Evolutionary conservation across 2,888 invertebrate genomes (phyloP), one percentile per base, ranked within the genome.

Genomic region (Drosophila gaucha): DNA sequence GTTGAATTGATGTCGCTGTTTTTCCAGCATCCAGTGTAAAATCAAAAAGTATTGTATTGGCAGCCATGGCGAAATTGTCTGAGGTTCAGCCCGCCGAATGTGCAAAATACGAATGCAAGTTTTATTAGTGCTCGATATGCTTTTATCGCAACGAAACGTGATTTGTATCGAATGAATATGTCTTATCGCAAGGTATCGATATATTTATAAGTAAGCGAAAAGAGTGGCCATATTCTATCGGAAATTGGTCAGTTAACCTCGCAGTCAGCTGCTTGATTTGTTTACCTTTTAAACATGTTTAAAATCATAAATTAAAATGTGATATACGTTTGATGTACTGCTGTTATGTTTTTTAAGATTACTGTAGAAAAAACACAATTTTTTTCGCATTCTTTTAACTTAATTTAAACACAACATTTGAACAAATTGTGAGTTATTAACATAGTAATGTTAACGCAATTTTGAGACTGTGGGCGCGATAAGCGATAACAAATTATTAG

Each of bases 41-140:
- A 92, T 97, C 96, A 80, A 96, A 92, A 51, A 97, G 92, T 83
- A 96, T 93, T 49, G 96, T 96, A 91, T 96, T 95, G 35, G 95
- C 96, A 78, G 96, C 95, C 96, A 96, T 96, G 70, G 67, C 55
- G 39, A 57, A 57, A 39, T 54, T 57, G 41, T 56, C 20, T 73
- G 16, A 28, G 28, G 66, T 58, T 54, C 31, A 60, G 60, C 73
- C 73, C 73, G 73, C 73, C 60, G 60, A 57, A 62, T 24, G 67
- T 59, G 68, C 55, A 50, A 74, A 71, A 51, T 69, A 67, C 67
- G 70, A 73, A 72, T 72, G 72, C 71, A 44, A 58, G 16, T 49
- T 33, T 20, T 38, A 36, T 10, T 47, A 16, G 8, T 22, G 36
- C 22, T 52, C 49, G 49, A 58, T 58, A 36, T 18, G 33, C 24